These are phyloP conservation scores for Sphaeramia orbicularis DNA, from an alignment of 2,797 vertebrate species.

Conservation along the genomic window DNA sequence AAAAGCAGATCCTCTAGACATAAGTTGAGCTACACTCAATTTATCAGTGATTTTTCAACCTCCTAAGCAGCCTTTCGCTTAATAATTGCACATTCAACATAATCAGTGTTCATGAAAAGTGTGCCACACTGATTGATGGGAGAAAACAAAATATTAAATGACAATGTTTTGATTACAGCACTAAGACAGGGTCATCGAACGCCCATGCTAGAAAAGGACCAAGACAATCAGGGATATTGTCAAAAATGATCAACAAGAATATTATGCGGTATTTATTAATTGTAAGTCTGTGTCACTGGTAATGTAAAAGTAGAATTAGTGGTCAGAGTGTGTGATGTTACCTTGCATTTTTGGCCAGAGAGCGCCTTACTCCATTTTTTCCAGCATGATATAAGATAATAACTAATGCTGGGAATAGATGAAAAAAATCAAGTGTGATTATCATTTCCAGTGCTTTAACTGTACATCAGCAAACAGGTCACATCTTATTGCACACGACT, in stretches of 20 bases:
- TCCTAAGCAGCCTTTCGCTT: slow-evolving; percentile 58
- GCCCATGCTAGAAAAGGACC: slow-evolving; percentile 69
- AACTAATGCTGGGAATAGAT: slow-evolving; percentile 64
- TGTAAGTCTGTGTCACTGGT: slow-evolving; percentile 80
- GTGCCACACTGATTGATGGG: slow-evolving; percentile 52
- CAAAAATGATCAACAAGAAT: slow-evolving; percentile 74
- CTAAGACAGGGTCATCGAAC: slow-evolving; percentile 58
- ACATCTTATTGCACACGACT: slow-evolving; percentile 45
- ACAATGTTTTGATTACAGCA: slow-evolving; percentile 66
- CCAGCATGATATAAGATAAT: slow-evolving; percentile 64
- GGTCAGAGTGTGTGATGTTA: slow-evolving; percentile 79
- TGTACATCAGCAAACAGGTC: slow-evolving; percentile 49
- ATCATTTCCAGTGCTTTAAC: slow-evolving; percentile 71
- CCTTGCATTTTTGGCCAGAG: slow-evolving; percentile 79
- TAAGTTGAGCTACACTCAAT: slow-evolving; percentile 34
- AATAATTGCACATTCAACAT: slow-evolving; percentile 57
- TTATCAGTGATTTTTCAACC: slow-evolving; percentile 44
- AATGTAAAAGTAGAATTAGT: slow-evolving; percentile 80
- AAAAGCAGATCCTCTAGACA: slow-evolving; percentile 40
- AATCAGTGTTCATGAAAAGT: slow-evolving; percentile 61
- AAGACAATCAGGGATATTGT: slow-evolving; percentile 85
- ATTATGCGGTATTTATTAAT: slow-evolving; percentile 79
- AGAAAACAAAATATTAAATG: slow-evolving; percentile 50
- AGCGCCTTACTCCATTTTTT: slow-evolving; percentile 81
- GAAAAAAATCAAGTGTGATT: slow-evolving; percentile 43